A percentile compares a stretch with the other conserved stretches of the same genome.
These are phyloP conservation scores for Menura novaehollandiae DNA, from an alignment of 2,113 vertebrate species.

Conservation along the genomic window DNA sequence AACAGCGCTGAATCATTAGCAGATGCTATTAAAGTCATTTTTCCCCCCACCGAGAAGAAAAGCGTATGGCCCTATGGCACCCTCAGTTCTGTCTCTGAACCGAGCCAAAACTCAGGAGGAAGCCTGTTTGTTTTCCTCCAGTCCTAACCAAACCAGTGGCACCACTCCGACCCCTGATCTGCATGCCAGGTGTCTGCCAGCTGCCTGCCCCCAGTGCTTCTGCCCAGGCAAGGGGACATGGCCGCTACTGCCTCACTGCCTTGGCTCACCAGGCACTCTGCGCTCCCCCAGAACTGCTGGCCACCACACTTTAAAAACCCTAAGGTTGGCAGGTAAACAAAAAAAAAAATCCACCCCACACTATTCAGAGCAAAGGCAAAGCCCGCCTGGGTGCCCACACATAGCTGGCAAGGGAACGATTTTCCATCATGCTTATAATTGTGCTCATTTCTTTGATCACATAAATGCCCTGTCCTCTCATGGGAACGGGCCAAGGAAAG, in stretches of 20 bases:
- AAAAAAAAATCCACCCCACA: background rate
- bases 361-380: background rate
- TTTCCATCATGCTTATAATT: background rate
- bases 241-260: background rate
- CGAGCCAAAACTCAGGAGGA: background rate
- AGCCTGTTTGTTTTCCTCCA: background rate
- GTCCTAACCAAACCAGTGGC: background rate
- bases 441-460: background rate
- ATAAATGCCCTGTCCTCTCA: background rate
- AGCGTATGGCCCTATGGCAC: background rate
- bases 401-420: background rate
- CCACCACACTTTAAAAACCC: background rate
- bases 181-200: background rate
- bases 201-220: background rate
- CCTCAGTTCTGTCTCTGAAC: background rate
- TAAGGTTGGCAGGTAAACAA: background rate
- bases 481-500: background rate
- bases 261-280: background rate
- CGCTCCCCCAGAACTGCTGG: background rate
- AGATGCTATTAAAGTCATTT: background rate
- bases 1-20: constrained; percentile 11
- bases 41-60: background rate
- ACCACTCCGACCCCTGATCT: background rate
- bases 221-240: background rate
- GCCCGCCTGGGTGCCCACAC: accelerated